Percentiles rank a stretch among this genome's conserved stretches.
These are phyloP conservation scores for Gymnoscopelus braueri DNA, from an alignment of 2,797 vertebrate species.

Conservation along the genomic window DNA sequence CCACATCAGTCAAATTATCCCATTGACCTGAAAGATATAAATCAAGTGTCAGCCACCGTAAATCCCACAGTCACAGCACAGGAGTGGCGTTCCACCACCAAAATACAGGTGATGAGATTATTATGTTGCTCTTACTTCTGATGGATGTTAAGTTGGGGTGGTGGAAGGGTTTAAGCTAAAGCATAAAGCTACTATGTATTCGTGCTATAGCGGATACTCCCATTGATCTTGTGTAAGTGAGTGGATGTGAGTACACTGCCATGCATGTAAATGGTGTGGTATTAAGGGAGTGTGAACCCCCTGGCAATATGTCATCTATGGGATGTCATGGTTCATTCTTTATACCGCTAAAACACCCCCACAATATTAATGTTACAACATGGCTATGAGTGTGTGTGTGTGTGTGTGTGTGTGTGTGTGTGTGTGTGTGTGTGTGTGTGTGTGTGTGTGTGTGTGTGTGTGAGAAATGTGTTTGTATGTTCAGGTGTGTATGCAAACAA, in stretches of 20 bases:
- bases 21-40: conserved; percentile 39
- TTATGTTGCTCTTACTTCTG: conserved; percentile 55
- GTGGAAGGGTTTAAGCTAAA: conserved; percentile 14
- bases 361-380: conserved; percentile 48
- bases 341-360: conserved; percentile 63
- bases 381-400: conserved; percentile 34
- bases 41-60: neutral
- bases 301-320: conserved; percentile 66
- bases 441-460: conserved; percentile 28
- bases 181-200: conserved; percentile 17
- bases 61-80: conserved; percentile 23
- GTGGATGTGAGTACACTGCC: conserved; percentile 54
- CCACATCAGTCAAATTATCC: conserved; percentile 60
- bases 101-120: conserved; percentile 30
- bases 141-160: conserved; percentile 35
- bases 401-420: conserved; percentile 30
- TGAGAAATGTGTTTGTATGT: conserved; percentile 27
- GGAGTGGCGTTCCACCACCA: conserved; percentile 4
- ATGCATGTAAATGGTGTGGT: conserved; percentile 62
- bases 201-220: conserved; percentile 19
- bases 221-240: conserved; percentile 49
- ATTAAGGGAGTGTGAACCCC: conserved; percentile 61
- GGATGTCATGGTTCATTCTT: conserved; percentile 65
- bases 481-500: conserved; percentile 18
- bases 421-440: conserved; percentile 18